A percentile compares a stretch with the other conserved stretches of the same genome.
phyloP scores from a whole-genome alignment of 2,113 vertebrate genomes.

The Glaucomys volans region DNA sequence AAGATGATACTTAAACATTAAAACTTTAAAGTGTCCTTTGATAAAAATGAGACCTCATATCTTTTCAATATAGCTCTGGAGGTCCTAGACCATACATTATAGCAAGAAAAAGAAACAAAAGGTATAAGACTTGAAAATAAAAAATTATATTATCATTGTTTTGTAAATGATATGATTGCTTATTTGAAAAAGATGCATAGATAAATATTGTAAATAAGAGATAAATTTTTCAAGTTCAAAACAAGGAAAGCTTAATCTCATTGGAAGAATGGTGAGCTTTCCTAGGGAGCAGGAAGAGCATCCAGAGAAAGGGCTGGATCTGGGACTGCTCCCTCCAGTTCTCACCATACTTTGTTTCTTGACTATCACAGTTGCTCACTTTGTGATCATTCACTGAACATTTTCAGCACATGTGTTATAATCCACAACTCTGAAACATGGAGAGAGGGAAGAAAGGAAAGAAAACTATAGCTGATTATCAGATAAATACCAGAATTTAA shows the following conservation, averaged over 20 bases:
- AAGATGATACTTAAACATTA: background rate
- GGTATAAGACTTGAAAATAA: background rate
- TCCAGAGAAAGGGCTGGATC: background rate
- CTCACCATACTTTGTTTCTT: background rate
- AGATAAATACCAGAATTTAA: background rate
- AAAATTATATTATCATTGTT: background rate
- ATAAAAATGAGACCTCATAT: background rate
- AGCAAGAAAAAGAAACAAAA: background rate
- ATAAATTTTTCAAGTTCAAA: background rate
- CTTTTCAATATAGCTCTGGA: background rate
- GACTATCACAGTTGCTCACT: background rate
- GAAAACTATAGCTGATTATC: background rate
- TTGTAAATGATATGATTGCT: background rate
- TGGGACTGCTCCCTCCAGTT: too few species aligned
- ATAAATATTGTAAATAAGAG: conserved; percentile 23
- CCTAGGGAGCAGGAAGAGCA: background rate
- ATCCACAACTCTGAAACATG: background rate
- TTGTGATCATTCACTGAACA: background rate
- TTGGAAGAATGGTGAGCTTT: too few species aligned
- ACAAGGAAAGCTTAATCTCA: background rate
- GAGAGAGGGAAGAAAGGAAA: background rate
- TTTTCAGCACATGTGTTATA: background rate
- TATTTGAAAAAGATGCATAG: background rate
- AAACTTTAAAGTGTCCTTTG: background rate
- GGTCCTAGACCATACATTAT: background rate